Conservation (phyloP, 1,140 invertebrate genomes). For the Drosophila parvula region DNA sequence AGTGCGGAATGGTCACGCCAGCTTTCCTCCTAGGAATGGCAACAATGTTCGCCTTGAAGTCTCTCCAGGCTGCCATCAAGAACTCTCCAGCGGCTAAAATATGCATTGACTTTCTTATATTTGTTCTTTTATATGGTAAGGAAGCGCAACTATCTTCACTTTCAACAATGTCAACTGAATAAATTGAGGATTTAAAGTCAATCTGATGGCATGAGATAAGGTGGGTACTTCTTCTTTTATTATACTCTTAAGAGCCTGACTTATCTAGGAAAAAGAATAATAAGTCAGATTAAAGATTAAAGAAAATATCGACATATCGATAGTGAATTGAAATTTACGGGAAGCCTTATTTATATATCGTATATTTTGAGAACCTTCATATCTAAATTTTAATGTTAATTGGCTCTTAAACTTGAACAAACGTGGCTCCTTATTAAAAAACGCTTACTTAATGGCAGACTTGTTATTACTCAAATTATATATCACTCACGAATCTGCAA, state of each 20-base stretch:
- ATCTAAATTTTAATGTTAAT: too few species aligned
- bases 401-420: background rate
- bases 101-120: conserved; percentile 18
- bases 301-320: background rate
- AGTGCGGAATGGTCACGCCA: conserved; percentile 39
- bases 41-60: conserved; percentile 19
- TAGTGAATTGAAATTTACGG: too few species aligned
- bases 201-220: background rate
- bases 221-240: background rate
- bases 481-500: background rate
- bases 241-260: too few species aligned
- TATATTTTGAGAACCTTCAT: too few species aligned
- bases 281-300: background rate
- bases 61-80: background rate
- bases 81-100: conserved; percentile 9
- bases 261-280: background rate
- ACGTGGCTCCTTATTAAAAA: background rate
- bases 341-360: too few species aligned
- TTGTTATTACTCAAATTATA: background rate
- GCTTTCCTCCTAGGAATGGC: conserved; percentile 23
- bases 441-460: background rate
- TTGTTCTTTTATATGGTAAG: conserved; percentile 1
- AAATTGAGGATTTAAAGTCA: background rate
- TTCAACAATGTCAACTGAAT: background rate
- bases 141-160: background rate